Conservation (phyloP, 2,797 vertebrate species). For the Thalassophryne amazonica region DNA sequence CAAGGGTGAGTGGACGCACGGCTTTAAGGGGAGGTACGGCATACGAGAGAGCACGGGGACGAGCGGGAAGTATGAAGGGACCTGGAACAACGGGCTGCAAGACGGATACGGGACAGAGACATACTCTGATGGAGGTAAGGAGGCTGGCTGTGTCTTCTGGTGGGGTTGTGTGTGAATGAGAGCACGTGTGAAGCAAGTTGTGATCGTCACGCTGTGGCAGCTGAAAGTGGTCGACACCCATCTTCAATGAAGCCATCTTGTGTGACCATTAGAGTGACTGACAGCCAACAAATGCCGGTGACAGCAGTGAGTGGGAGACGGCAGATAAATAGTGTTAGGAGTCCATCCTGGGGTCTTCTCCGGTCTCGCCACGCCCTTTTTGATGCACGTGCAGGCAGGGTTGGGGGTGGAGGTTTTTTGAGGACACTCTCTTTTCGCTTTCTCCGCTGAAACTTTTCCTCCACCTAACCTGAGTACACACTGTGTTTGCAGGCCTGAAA, state of each 20-base stretch:
- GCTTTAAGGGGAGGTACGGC: slow-evolving; percentile 98
- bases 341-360: slow-evolving; percentile 21
- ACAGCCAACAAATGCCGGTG: slow-evolving; percentile 2
- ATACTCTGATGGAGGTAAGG: slow-evolving; percentile 97
- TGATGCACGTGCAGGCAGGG: not conserved
- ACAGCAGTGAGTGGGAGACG: not conserved
- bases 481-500: slow-evolving; percentile 21
- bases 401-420: slow-evolving; percentile 15
- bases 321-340: slow-evolving; percentile 22
- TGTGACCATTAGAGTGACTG: slow-evolving; percentile 18
- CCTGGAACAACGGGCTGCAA: slow-evolving; percentile 98
- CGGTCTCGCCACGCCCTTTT: slow-evolving; percentile 13
- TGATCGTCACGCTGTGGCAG: not conserved
- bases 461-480: slow-evolving; percentile 3
- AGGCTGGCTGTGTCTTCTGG: slow-evolving; percentile 27
- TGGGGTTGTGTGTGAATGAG: slow-evolving; percentile 2
- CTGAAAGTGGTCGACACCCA: slow-evolving; percentile 19
- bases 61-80: slow-evolving; percentile 96
- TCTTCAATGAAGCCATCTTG: slow-evolving; percentile 9
- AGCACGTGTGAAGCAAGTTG: slow-evolving; percentile 12
- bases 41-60: slow-evolving; percentile 92
- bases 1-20: slow-evolving; percentile 97
- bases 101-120: slow-evolving; percentile 98
- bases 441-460: not conserved
- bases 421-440: slow-evolving; percentile 10